phyloP scores from a whole-genome alignment of 2,888 invertebrate species.

The Nysson spinosus region DNA sequence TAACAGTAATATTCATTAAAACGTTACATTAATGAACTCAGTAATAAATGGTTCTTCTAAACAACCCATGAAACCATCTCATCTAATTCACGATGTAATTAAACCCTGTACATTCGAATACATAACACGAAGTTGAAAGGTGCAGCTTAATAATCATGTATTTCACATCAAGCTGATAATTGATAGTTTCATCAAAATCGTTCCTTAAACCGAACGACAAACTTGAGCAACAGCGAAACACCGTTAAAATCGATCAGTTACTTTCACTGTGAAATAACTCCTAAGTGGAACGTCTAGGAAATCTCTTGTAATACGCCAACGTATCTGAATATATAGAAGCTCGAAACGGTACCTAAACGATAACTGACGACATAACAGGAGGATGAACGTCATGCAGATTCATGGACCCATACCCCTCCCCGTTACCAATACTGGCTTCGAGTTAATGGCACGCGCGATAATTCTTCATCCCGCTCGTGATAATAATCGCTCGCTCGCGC shows the following conservation, averaged over 20 bases:
- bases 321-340: neutral
- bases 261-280: too few relatives aligned
- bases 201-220: neutral
- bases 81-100: too few relatives aligned
- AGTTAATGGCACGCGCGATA: slow-evolving; percentile 43
- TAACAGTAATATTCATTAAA: too few relatives aligned
- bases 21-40: too few relatives aligned
- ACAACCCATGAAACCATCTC: too few relatives aligned
- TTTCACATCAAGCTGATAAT: too few relatives aligned
- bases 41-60: too few relatives aligned
- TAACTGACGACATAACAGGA: neutral
- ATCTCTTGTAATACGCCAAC: slow-evolving; percentile 12
- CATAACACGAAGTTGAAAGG: too few relatives aligned
- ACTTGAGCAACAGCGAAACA: too few relatives aligned
- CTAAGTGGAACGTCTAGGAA: neutral
- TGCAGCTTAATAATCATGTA: too few relatives aligned
- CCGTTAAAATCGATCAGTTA: too few relatives aligned
- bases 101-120: too few relatives aligned
- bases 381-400: neutral
- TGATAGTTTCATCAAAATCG: neutral
- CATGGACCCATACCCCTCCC: neutral
- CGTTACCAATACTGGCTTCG: slow-evolving; percentile 1
- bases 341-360: slow-evolving; percentile 5
- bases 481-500: slow-evolving; percentile 53
- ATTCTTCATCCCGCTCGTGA: slow-evolving; percentile 58